Conservation (phyloP, 2,888 invertebrate species). For the Caenorhabditis sp. region DNA sequence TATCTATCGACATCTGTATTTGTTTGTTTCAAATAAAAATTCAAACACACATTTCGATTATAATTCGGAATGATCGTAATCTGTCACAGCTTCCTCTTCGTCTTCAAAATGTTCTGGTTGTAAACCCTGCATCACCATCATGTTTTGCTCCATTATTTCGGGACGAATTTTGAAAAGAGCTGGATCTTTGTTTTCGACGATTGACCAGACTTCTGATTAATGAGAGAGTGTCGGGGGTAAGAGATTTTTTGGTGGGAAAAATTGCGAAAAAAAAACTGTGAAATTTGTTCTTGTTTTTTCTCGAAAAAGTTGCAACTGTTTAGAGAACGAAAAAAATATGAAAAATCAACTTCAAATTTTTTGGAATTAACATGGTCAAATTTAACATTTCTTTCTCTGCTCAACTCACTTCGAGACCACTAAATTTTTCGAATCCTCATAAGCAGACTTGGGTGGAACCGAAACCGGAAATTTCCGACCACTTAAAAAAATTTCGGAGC, state of each 20-base stretch:
- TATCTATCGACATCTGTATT: neutral
- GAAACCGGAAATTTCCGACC: no score
- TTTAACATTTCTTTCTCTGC: no score
- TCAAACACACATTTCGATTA: no score
- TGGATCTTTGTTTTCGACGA: constrained; percentile 31
- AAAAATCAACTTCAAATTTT: no score
- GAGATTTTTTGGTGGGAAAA: neutral
- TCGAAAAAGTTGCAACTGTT: no score
- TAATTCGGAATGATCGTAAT: neutral
- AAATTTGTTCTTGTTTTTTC: no score
- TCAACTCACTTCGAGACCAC: no score
- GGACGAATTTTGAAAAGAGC: constrained; percentile 19
- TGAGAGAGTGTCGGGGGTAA: neutral
- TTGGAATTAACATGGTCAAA: no score
- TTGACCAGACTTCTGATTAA: constrained; percentile 27
- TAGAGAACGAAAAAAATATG: no score
- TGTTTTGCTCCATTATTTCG: constrained; percentile 24
- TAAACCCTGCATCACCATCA: constrained; percentile 20
- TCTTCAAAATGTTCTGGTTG: constrained; percentile 7
- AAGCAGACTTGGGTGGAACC: no score
- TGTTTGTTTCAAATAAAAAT: neutral
- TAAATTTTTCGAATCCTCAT: no score
- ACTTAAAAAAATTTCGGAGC: no score
- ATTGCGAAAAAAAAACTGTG: neutral
- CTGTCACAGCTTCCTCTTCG: neutral